A percentile compares a stretch with the other conserved stretches of the same genome.
Evolutionary conservation across 2,797 vertebrate species (phyloP).

Genomic region (Microctenopoma lineatum): DNA sequence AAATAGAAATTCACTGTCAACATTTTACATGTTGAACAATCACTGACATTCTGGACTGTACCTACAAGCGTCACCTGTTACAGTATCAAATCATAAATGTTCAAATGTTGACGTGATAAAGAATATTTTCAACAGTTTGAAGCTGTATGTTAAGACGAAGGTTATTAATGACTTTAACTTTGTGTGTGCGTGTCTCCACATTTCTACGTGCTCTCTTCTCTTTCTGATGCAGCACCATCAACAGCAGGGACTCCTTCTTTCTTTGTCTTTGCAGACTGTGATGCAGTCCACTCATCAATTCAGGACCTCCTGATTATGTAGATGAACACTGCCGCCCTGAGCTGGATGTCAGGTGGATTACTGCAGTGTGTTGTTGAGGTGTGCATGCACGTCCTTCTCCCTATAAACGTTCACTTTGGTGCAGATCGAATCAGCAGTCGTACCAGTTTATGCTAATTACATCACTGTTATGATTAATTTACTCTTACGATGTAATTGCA

Average conservation of each 20-base stretch:
- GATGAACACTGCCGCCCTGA: not conserved
- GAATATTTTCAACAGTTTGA: conserved; percentile 34
- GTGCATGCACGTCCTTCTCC: too few species aligned
- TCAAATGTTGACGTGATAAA: conserved; percentile 8
- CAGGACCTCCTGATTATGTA: not conserved
- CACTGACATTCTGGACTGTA: too few species aligned
- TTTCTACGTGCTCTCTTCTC: not conserved
- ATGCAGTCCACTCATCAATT: not conserved
- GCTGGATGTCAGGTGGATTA: not conserved
- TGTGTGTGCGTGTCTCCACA: not conserved
- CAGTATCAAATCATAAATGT: conserved; percentile 13
- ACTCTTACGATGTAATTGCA: too few species aligned
- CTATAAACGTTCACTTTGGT: too few species aligned
- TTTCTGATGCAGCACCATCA: conserved; percentile 1
- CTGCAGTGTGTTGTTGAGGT: not conserved
- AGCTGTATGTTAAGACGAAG: not conserved
- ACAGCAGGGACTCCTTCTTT: not conserved
- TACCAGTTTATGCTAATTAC: too few species aligned
- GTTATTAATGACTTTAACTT: not conserved
- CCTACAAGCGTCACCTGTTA: not conserved
- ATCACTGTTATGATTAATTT: too few species aligned
- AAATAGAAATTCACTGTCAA: too few species aligned
- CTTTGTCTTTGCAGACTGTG: not conserved
- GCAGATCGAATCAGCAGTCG: too few species aligned
- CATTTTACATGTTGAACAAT: too few species aligned